Base-by-base conservation (phyloP, 2,113 vertebrate species). In the Strigops habroptila region DNA sequence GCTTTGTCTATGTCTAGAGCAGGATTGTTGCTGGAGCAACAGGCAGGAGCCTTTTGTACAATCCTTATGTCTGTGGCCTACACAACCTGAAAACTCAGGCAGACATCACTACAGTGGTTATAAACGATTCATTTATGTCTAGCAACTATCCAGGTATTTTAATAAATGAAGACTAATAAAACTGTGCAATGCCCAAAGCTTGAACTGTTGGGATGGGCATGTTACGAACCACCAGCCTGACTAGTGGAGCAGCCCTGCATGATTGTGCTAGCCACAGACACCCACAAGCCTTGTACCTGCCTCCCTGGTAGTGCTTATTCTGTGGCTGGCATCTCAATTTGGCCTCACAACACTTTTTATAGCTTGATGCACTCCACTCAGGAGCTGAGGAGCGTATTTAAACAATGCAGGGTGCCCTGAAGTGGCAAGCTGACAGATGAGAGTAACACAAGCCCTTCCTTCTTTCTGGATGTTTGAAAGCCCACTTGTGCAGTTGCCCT, bases 401-500 rank as follows among this genome's bases (percentile, higher is more conserved):
- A 88, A 75, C 33, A 55, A 60, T 33, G 67, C 35, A 87, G 77
- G 48, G n/a, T 68, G 74, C 82, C 28, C 59, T 80, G 41, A 83
- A 84, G 91, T 5, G 1, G 67, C 74, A 85, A 46, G 24, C 43
- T 82, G 9, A 85, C 46, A 79, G 71, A 89, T 28, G 79, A 55
- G 46, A 53, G 62, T 15, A 44, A 81, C 76, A 93, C 80, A 93
- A 94, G 28, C 37, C 60, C 37, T 70, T 75, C 62, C 69, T 97
- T 90, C 86, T 95, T 70, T 89, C 92, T 92, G 88, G 44, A 2
- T 80, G 12, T 59, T 73, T 17, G 23, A 95, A 95, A 94, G 83
- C 82, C 46, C 52, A 14, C 55, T 96, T 82, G 64, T 91, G 68
- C 57, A 35, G 67, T 91, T 95, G 64, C 80, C 63, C 39, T 68